A percentile compares a stretch with the other conserved stretches of the same genome.
Conservation (phyloP, 2,113 vertebrate species). For the Garra rufa region DNA sequence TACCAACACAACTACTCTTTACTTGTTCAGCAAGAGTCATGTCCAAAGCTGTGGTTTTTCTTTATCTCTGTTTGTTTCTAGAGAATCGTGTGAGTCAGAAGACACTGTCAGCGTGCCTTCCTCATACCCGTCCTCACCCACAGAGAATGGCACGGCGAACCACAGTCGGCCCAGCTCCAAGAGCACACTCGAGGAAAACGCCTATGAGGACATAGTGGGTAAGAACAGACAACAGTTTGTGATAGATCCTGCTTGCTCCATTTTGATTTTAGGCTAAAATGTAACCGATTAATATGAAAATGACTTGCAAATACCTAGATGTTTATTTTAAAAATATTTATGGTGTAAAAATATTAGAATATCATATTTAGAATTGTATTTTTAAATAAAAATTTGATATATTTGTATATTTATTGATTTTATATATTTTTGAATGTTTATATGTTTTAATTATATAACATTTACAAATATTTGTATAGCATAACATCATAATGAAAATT, state of each 20-base stretch:
- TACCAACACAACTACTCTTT: conserved; percentile 45
- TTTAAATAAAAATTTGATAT: not conserved
- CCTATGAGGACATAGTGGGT: conserved; percentile 98
- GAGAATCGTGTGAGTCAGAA: conserved; percentile 94
- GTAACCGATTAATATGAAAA: not conserved
- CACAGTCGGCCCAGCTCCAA: conserved; percentile 87
- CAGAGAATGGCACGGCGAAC: conserved; percentile 90
- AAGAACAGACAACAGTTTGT: conserved; percentile 67
- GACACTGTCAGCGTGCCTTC: conserved; percentile 87
- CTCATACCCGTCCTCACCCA: conserved; percentile 86
- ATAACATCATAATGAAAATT: too few relatives aligned
- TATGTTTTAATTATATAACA: not conserved
- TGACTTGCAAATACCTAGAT: not conserved
- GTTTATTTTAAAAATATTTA: not conserved
- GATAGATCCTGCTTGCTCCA: not conserved
- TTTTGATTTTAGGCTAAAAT: not conserved
- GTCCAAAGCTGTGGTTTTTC: conserved; percentile 17
- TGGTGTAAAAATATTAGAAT: not conserved
- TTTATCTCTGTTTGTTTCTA: conserved; percentile 65
- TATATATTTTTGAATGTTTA: not conserved
- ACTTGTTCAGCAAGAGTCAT: conserved; percentile 7
- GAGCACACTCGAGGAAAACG: conserved; percentile 98
- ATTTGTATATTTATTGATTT: not conserved
- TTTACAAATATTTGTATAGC: not conserved
- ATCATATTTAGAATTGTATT: not conserved